A percentile compares a stretch with the other conserved stretches of the same genome.
phyloP scores from a whole-genome alignment of 2,797 vertebrate species.

The Neostethus bicornis region DNA sequence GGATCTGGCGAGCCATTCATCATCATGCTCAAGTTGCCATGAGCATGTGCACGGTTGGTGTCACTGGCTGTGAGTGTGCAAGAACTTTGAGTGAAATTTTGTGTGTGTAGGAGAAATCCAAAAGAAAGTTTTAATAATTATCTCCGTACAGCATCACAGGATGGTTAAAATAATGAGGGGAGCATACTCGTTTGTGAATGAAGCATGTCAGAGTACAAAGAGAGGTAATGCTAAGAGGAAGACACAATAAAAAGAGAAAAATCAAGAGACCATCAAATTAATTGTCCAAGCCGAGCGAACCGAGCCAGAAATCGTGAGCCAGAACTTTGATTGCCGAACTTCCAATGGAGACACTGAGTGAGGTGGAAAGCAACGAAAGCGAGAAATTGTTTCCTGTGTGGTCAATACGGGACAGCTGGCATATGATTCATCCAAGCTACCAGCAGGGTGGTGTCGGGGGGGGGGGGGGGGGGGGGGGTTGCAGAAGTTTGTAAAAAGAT shows the following conservation, averaged over 20 bases:
- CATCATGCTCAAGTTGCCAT: constrained; percentile 56
- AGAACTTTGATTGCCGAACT: constrained; percentile 47
- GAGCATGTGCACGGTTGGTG: constrained; percentile 28
- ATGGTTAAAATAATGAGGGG: constrained; percentile 20
- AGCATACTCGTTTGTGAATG: constrained; percentile 19
- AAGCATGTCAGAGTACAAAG: constrained; percentile 12
- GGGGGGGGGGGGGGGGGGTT: constrained; percentile 18
- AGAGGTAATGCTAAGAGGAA: constrained; percentile 23
- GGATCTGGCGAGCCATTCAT: constrained; percentile 63
- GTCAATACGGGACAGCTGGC: constrained; percentile 59
- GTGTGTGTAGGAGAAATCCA: neutral
- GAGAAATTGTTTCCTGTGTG: constrained; percentile 46
- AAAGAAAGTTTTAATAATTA: constrained; percentile 43
- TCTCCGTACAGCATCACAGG: constrained; percentile 28
- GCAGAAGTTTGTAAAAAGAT: constrained; percentile 5
- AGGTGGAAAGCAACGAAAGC: constrained; percentile 34
- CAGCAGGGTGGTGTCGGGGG: constrained; percentile 17
- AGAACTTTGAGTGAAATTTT: neutral
- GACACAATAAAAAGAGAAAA: constrained; percentile 40
- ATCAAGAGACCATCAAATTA: constrained; percentile 66
- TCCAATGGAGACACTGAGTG: constrained; percentile 38
- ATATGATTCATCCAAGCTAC: constrained; percentile 40
- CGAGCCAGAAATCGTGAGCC: constrained; percentile 44
- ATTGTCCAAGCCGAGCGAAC: constrained; percentile 23
- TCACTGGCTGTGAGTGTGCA: constrained; percentile 25